Evolutionary conservation across 2,888 invertebrate genomes (phyloP), one percentile per base, ranked within the genome.

Genomic region (Xanthia togata): DNA sequence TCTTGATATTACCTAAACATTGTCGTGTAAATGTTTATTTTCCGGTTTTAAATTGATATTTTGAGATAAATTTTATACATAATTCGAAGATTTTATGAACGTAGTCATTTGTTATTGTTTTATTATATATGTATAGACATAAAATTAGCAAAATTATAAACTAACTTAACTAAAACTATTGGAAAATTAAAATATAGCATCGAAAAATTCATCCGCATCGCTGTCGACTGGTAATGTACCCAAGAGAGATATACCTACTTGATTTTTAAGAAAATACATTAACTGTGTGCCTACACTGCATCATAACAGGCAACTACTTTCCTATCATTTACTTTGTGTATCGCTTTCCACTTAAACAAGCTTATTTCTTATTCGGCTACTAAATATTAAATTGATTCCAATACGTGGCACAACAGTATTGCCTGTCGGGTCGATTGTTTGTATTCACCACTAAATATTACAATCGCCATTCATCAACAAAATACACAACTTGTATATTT

Each of bases 401-500:
- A 59, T 41, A 47, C 6, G 17, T 20, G 8, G 41, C 50, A 50
- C 65, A 59, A 47, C 11, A 9, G 12, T 31, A 57, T 64, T 41
- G 53, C 60, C 38, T 59, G 12, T 26, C 14, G 41, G 26, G 20
- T 44, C 12, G 26, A 35, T 0, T 65, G n/a, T 68, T 50, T 77
- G n/a, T 71, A 17, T 55, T 60, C 8, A 8, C 47, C 47, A 73
- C 26, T 70, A 82, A 73, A 71, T 47, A 73, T 64, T 72, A 65
- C 60, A 64, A 70, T 44, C 23, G 44, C 71, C 72, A 84, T 84
- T 76, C 72, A 76, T 73, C 73, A 69, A 74, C 63, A 69, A 73
- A 87, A 79, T 75, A 78, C 73, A 77, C 64, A 73, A 81, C 35
- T 76, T 62, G 64, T 57, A 81, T 78, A 83, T 81, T 76, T 87